Evolutionary conservation across 1,140 invertebrate genomes (phyloP).

Genomic region (Trinorchestia longiramus): DNA sequence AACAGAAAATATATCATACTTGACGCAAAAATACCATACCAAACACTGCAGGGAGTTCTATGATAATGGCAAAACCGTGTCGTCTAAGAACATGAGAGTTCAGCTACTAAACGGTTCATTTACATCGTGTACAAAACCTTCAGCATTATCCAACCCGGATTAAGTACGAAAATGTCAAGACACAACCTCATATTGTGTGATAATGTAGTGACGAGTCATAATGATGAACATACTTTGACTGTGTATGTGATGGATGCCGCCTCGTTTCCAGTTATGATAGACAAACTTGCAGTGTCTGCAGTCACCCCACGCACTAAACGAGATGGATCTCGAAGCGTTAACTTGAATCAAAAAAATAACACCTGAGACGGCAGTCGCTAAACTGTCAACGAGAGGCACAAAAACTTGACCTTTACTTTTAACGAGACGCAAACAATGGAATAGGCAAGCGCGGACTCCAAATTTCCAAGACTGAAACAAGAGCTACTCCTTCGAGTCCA

Average conservation of each 20-base stretch:
- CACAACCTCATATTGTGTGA: too few relatives aligned
- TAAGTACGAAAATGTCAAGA: not conserved
- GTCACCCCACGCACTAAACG: not conserved
- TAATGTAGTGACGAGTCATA: not conserved
- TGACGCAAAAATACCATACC: too few relatives aligned
- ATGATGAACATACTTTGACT: not conserved
- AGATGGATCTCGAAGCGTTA: not conserved
- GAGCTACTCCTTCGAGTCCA: not conserved
- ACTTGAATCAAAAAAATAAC: not conserved
- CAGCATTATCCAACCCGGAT: not conserved
- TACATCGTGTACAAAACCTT: not conserved
- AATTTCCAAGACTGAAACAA: not conserved
- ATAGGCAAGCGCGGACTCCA: not conserved
- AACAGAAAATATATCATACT: too few relatives aligned
- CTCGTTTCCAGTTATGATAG: too few relatives aligned
- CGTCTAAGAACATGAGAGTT: too few relatives aligned
- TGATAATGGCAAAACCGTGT: too few relatives aligned
- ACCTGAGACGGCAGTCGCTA: not conserved
- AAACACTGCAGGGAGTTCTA: too few relatives aligned
- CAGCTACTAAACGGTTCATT: not conserved
- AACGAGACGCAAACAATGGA: slow-evolving; percentile 2
- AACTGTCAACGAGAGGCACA: not conserved
- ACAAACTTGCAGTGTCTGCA: not conserved
- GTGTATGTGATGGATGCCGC: not conserved
- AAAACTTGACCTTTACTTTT: slow-evolving; percentile 23